Evolutionary conservation across 2,113 vertebrate genomes (phyloP).

Genomic region (Gymnarchus niloticus): DNA sequence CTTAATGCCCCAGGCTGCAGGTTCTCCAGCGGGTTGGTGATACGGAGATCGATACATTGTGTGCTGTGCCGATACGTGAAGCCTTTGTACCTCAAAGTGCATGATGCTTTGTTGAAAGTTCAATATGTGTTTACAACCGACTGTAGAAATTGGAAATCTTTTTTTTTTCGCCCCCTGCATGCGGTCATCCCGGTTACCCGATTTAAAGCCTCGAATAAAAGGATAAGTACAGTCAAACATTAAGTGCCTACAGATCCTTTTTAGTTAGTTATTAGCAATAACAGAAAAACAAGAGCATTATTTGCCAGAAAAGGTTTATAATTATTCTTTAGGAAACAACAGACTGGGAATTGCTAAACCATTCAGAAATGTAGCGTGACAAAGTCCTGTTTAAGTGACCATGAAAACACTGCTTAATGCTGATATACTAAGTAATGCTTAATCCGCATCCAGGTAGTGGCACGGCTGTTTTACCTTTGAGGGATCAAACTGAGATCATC

Average conservation of each 20-base stretch:
- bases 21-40: not conserved
- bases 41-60: slow-evolving; percentile 47
- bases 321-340: not conserved
- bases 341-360: not conserved
- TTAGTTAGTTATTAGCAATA: not conserved
- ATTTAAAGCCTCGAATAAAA: slow-evolving; percentile 5
- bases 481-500: not conserved
- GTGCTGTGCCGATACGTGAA: slow-evolving; percentile 45
- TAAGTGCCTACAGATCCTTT: not conserved
- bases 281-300: slow-evolving; percentile 38
- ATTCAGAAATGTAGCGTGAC: not conserved
- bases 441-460: not conserved
- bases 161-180: not conserved
- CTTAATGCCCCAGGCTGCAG: not conserved
- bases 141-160: slow-evolving; percentile 7
- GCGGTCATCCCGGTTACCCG: not conserved
- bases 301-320: slow-evolving; percentile 25
- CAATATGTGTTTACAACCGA: slow-evolving; percentile 33
- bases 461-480: not conserved
- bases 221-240: not conserved
- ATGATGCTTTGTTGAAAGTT: slow-evolving; percentile 37
- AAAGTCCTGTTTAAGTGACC: not conserved
- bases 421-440: not conserved
- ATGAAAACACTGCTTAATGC: not conserved
- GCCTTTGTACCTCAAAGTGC: slow-evolving; percentile 47